A percentile compares a stretch with the other conserved stretches of the same genome.
Conservation (phyloP, 2,113 vertebrate species). For the Microcebus ravelobensis region DNA sequence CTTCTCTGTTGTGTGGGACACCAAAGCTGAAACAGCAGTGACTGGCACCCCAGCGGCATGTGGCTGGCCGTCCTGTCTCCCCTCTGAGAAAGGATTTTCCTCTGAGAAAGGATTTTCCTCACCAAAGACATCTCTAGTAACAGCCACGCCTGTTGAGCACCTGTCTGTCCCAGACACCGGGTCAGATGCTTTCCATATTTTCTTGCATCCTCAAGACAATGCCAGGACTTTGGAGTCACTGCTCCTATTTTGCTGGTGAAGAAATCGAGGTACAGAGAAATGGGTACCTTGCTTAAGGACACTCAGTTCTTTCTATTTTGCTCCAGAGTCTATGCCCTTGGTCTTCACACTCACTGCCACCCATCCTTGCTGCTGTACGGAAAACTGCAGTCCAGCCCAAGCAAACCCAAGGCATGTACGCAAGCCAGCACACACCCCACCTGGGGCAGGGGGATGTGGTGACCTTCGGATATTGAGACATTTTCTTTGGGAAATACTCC, state of each 20-base stretch:
- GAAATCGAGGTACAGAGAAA: background rate
- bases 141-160: background rate
- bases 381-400: background rate
- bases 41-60: background rate
- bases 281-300: background rate
- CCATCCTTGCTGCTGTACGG: background rate
- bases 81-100: background rate
- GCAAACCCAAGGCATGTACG: background rate
- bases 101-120: background rate
- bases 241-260: background rate
- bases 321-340: background rate
- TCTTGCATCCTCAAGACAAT: background rate
- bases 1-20: background rate
- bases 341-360: background rate
- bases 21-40: background rate
- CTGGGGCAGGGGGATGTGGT: background rate
- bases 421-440: background rate
- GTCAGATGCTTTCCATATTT: background rate
- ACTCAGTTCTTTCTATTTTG: background rate
- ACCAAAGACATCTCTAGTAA: background rate
- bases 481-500: constrained; percentile 35
- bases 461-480: background rate
- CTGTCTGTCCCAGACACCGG: background rate
- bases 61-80: background rate
- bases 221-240: background rate